phyloP scores from a whole-genome alignment of 2,888 invertebrate genomes.

The Autographa gamma region DNA sequence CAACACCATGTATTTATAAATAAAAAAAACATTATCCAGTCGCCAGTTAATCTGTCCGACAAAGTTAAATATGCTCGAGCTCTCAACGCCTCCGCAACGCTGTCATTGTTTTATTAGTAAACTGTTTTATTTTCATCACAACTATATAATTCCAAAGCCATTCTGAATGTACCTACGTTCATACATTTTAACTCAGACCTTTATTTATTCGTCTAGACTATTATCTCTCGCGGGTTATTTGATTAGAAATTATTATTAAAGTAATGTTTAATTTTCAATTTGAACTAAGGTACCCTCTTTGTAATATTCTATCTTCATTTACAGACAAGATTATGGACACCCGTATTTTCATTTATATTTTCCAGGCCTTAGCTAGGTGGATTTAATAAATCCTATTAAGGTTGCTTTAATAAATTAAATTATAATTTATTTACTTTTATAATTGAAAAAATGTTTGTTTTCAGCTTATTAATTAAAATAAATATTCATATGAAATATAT shows the following conservation, averaged over 20 bases:
- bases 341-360: constrained; percentile 38
- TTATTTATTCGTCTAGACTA: constrained; percentile 52
- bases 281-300: constrained; percentile 27
- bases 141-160: neutral
- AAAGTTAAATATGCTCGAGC: constrained; percentile 7
- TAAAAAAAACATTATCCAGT: neutral
- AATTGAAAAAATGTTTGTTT: too few species aligned
- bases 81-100: neutral
- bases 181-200: constrained; percentile 20
- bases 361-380: constrained; percentile 33
- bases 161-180: neutral
- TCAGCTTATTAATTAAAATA: too few species aligned
- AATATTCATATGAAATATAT: too few species aligned
- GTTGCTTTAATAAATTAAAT: neutral
- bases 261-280: constrained; percentile 54
- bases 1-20: neutral
- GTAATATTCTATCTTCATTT: constrained; percentile 37
- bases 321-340: constrained; percentile 39
- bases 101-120: constrained; percentile 6
- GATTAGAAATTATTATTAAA: constrained; percentile 44
- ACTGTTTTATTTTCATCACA: constrained; percentile 1
- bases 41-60: constrained; percentile 1
- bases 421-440: neutral
- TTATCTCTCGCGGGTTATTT: constrained; percentile 35
- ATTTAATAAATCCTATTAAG: constrained; percentile 28